phyloP scores from a whole-genome alignment of 2,797 vertebrate genomes.

The Halcyon smyrnensis region DNA sequence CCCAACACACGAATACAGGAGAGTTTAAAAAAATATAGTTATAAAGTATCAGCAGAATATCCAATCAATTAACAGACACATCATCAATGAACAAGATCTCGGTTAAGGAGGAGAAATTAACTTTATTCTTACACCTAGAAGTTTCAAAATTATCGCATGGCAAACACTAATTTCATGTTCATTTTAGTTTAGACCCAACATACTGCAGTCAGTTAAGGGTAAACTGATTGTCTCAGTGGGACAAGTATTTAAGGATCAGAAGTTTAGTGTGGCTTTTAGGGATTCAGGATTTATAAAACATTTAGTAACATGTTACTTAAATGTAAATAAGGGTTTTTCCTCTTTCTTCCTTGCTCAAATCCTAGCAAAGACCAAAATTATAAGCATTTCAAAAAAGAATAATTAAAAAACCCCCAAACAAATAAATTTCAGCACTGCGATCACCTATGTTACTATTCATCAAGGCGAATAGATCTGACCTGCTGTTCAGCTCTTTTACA shows the following conservation, averaged over 20 bases:
- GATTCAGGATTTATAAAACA: background rate
- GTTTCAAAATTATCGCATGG: background rate
- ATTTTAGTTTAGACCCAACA: background rate
- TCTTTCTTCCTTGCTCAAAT: background rate
- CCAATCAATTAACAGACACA: background rate
- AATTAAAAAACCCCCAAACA: background rate
- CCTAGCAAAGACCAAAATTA: background rate
- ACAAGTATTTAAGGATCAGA: background rate
- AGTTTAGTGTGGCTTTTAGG: background rate
- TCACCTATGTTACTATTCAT: background rate
- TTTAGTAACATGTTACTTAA: background rate
- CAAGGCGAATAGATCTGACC: accelerated
- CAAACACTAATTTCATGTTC: background rate
- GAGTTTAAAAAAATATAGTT: background rate
- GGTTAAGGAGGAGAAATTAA: background rate
- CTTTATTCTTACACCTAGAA: background rate
- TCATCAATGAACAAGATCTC: background rate
- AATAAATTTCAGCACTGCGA: background rate
- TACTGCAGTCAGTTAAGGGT: background rate
- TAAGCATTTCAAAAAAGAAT: background rate
- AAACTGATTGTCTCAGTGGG: background rate
- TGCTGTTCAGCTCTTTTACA: background rate
- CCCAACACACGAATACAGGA: background rate
- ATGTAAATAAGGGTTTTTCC: background rate
- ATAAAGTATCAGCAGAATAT: background rate